Evolutionary conservation across 1,140 invertebrate species (phyloP).

Genomic region (Hestina assimilis): DNA sequence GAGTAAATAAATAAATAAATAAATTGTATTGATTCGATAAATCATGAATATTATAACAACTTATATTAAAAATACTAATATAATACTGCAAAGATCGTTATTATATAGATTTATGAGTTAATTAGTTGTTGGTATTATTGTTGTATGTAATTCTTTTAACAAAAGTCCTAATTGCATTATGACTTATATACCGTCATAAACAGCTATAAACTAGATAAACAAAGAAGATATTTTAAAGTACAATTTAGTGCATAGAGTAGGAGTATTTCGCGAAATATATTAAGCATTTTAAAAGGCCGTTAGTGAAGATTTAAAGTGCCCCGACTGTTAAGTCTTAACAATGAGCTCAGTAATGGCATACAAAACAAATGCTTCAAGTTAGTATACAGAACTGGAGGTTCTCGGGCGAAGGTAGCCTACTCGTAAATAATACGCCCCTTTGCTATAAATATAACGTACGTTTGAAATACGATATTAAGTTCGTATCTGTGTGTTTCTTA

Average conservation of each 20-base stretch:
- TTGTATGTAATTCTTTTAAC: too few relatives aligned
- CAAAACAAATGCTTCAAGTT: slow-evolving; percentile 25
- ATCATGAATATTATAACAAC: too few relatives aligned
- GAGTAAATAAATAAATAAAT: too few relatives aligned
- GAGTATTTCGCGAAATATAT: slow-evolving; percentile 9
- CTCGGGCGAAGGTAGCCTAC: slow-evolving; percentile 11
- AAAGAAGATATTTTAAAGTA: slow-evolving; percentile 1
- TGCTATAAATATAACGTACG: background rate
- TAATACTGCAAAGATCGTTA: too few relatives aligned
- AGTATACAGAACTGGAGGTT: slow-evolving; percentile 38
- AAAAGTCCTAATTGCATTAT: too few relatives aligned
- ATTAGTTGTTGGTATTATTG: too few relatives aligned
- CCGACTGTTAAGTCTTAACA: slow-evolving; percentile 5
- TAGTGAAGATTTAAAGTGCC: slow-evolving; percentile 12
- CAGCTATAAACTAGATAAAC: slow-evolving; percentile 1
- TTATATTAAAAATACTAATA: too few relatives aligned
- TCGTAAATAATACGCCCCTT: slow-evolving; percentile 11
- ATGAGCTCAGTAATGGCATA: slow-evolving; percentile 6
- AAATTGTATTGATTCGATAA: too few relatives aligned
- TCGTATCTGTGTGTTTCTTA: too few relatives aligned
- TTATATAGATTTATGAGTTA: too few relatives aligned
- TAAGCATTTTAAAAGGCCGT: slow-evolving; percentile 13
- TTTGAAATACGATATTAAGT: too few relatives aligned
- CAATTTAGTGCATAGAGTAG: slow-evolving; percentile 2
- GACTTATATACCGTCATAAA: background rate